phyloP scores from a whole-genome alignment of 2,888 invertebrate species.

The Busseola fusca region DNA sequence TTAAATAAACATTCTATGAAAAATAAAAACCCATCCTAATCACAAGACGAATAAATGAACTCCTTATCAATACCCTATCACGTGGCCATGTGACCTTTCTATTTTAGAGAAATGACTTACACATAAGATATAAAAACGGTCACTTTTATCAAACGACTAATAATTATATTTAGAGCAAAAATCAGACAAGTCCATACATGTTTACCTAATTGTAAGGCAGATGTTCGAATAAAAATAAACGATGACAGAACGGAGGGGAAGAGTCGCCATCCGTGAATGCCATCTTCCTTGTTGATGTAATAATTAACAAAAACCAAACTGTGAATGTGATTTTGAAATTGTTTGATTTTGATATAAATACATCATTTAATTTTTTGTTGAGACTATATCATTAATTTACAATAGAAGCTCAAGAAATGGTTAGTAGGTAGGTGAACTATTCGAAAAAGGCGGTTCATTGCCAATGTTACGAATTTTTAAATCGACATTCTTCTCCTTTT shows the following conservation, averaged over 20 bases:
- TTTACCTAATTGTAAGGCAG: conserved; percentile 27
- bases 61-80: conserved; percentile 15
- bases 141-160: conserved; percentile 36
- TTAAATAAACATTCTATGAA: neutral
- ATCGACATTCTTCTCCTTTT: neutral
- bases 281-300: conserved; percentile 18
- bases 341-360: no score
- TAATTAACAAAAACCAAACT: conserved; percentile 3
- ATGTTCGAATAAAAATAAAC: conserved; percentile 43
- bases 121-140: conserved; percentile 29
- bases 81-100: conserved; percentile 25
- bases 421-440: no score
- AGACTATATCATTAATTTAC: no score
- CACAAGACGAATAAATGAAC: conserved; percentile 4
- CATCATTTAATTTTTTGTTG: neutral
- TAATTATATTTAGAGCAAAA: conserved; percentile 28
- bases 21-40: conserved; percentile 9
- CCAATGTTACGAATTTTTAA: neutral
- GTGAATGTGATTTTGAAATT: neutral
- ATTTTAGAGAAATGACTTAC: conserved; percentile 35
- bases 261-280: neutral
- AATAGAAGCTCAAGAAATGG: neutral
- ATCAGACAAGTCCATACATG: conserved; percentile 39
- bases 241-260: conserved; percentile 37
- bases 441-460: neutral